A percentile compares a stretch with the other conserved stretches of the same genome.
These are phyloP conservation scores for Malacosoma neustria DNA, from an alignment of 2,888 invertebrate species.

Conservation along the genomic window DNA sequence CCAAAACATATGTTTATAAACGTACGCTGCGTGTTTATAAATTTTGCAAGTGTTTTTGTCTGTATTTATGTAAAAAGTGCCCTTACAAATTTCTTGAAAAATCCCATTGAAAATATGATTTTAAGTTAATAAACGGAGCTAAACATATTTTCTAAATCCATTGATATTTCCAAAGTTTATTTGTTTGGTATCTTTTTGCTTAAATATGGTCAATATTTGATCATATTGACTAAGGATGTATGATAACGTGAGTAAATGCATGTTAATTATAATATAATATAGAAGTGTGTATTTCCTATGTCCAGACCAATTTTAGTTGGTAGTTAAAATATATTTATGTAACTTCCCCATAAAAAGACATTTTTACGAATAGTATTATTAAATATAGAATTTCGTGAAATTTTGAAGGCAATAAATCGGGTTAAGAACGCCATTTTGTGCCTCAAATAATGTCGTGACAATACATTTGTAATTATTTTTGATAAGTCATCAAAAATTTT, in stretches of 20 bases:
- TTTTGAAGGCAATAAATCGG: conserved; percentile 60
- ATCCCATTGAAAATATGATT: no score
- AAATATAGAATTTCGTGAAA: conserved; percentile 65
- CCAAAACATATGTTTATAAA: no score
- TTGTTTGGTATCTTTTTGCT: no score
- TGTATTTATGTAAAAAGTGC: no score
- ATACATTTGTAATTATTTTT: conserved; percentile 29
- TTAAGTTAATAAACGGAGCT: no score
- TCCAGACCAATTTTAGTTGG: conserved; percentile 66
- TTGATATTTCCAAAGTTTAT: no score
- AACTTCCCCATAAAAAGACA: conserved; percentile 67
- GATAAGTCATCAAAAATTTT: conserved; percentile 6
- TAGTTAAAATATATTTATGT: conserved; percentile 64
- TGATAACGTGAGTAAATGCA: conserved; percentile 11
- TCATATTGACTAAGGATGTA: conserved; percentile 27
- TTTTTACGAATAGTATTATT: conserved; percentile 76
- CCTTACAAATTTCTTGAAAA: no score
- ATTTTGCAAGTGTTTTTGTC: no score
- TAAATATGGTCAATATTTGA: no score
- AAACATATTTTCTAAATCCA: no score
- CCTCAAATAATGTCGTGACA: conserved; percentile 57
- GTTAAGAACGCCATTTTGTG: conserved; percentile 68
- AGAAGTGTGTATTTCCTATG: conserved; percentile 62
- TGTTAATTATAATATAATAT: conserved; percentile 29
- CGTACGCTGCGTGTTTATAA: no score